Conservation (phyloP, 2,113 vertebrate species). For the Oncorhynchus masou region DNA sequence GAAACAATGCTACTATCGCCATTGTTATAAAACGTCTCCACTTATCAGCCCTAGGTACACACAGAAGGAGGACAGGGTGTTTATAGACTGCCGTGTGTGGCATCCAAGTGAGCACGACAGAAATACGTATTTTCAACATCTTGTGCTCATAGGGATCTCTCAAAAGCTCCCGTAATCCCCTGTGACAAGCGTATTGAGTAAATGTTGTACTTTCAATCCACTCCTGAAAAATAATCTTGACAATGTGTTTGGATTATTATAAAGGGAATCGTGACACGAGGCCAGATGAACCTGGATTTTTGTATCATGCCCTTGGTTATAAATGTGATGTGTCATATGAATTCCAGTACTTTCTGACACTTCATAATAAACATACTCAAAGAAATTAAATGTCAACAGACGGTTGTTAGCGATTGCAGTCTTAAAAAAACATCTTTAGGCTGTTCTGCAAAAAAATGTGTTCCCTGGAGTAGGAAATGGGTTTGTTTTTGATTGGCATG, state of each 20-base stretch:
- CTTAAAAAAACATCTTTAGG: neutral
- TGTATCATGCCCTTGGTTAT: neutral
- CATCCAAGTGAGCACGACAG: too few relatives aligned
- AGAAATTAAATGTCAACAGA: neutral
- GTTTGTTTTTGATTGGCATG: constrained; percentile 27
- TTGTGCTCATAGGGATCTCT: neutral
- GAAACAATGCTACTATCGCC: constrained; percentile 22
- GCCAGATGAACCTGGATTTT: neutral
- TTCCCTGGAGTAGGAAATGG: neutral
- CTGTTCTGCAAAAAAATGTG: neutral
- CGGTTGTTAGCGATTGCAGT: neutral
- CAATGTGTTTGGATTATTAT: neutral
- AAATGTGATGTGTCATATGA: neutral
- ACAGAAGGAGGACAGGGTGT: too few relatives aligned
- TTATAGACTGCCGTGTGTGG: too few relatives aligned
- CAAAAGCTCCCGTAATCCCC: neutral
- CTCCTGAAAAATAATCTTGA: neutral
- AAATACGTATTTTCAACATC: too few relatives aligned
- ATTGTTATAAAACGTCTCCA: too few relatives aligned
- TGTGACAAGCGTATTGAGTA: neutral
- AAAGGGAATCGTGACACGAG: neutral
- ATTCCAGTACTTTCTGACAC: neutral
- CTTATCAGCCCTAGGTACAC: too few relatives aligned
- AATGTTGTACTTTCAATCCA: neutral
- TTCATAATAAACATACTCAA: neutral